Percentiles rank a stretch among this genome's conserved stretches.
Evolutionary conservation across 2,113 vertebrate genomes (phyloP).

Genomic region (Cyprinodon tularosa): DNA sequence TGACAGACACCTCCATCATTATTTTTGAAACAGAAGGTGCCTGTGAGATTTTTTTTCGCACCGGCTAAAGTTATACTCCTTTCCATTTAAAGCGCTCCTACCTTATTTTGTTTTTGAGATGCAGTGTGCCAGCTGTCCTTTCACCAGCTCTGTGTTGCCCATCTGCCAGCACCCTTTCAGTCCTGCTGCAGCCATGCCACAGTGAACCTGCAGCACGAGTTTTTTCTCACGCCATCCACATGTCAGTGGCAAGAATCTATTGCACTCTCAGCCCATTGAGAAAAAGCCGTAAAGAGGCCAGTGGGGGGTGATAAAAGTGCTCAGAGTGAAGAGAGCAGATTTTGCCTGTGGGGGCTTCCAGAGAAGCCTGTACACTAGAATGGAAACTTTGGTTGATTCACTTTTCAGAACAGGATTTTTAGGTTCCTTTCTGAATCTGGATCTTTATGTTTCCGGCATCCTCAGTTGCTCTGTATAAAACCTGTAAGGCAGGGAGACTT

Average conservation of each 20-base stretch:
- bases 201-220: conserved; percentile 39
- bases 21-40: conserved; percentile 17
- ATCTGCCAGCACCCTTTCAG: conserved; percentile 59
- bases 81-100: conserved; percentile 5
- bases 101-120: conserved; percentile 20
- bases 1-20: conserved; percentile 58
- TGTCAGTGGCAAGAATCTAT: conserved; percentile 68
- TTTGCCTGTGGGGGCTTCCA: background rate
- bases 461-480: too few species aligned
- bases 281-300: conserved; percentile 58
- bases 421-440: background rate
- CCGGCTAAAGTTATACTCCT: conserved; percentile 35
- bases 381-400: background rate
- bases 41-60: conserved; percentile 5
- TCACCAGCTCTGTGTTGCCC: conserved; percentile 45
- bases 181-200: conserved; percentile 34
- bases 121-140: conserved; percentile 60
- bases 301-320: conserved; percentile 42
- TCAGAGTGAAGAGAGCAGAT: conserved; percentile 25
- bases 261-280: conserved; percentile 63
- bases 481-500: too few species aligned
- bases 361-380: conserved; percentile 1
- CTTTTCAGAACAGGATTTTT: background rate
- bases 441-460: too few species aligned
- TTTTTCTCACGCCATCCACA: conserved; percentile 49